A percentile compares a stretch with the other conserved stretches of the same genome.
Evolutionary conservation across 2,888 invertebrate species (phyloP).

Genomic region (Himalopsyche anomala): DNA sequence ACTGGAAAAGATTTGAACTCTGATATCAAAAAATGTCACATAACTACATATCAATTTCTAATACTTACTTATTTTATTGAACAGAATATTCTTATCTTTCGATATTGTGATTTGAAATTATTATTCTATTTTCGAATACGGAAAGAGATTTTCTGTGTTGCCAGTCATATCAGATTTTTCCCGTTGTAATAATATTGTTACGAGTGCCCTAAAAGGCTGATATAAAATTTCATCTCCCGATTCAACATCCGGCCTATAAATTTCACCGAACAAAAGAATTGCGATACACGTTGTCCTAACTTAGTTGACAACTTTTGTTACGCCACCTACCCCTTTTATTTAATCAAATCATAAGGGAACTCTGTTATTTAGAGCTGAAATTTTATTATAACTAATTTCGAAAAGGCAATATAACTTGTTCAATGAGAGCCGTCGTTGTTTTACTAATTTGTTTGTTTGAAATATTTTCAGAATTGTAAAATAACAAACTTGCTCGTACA

Average conservation of each 20-base stretch:
- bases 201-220: slow-evolving; percentile 1
- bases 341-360: slow-evolving; percentile 16
- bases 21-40: too few relatives aligned
- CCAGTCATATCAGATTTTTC: background rate
- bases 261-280: slow-evolving; percentile 25
- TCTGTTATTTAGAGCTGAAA: slow-evolving; percentile 1
- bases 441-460: background rate
- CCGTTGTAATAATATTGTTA: slow-evolving; percentile 11
- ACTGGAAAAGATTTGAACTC: too few relatives aligned
- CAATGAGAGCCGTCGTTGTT: background rate
- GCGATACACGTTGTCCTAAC: slow-evolving; percentile 16
- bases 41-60: too few relatives aligned
- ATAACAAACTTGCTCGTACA: too few relatives aligned
- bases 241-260: slow-evolving; percentile 31
- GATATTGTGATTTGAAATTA: background rate
- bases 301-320: slow-evolving; percentile 7
- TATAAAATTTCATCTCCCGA: slow-evolving; percentile 26
- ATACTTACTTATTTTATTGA: too few relatives aligned
- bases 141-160: background rate
- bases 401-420: background rate
- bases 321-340: background rate
- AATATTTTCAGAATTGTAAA: too few relatives aligned
- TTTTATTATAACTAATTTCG: background rate
- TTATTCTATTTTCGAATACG: slow-evolving; percentile 8
- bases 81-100: too few relatives aligned